phyloP scores from a whole-genome alignment of 2,888 invertebrate species.

The Archaeoteleia sp. region DNA sequence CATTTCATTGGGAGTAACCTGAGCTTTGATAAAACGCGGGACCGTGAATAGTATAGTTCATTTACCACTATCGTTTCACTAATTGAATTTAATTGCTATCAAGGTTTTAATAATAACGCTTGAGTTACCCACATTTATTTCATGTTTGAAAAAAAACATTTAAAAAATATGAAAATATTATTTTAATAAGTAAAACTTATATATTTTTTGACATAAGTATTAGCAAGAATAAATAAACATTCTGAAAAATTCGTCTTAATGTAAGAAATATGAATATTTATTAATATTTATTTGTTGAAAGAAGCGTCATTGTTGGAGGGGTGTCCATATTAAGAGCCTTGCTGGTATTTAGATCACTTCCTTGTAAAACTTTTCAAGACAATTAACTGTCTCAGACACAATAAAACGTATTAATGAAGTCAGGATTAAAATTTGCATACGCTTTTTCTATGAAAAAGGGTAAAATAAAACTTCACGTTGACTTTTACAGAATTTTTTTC shows the following conservation, averaged over 20 bases:
- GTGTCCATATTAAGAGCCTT: too few relatives aligned
- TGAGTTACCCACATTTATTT: too few relatives aligned
- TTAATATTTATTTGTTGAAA: too few relatives aligned
- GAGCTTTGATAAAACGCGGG: slow-evolving; percentile 1
- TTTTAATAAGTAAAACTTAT: too few relatives aligned
- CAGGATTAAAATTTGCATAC: slow-evolving; percentile 34
- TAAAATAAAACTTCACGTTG: slow-evolving; percentile 15
- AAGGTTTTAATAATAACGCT: slow-evolving; percentile 13
- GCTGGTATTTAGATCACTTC: too few relatives aligned
- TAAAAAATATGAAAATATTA: too few relatives aligned
- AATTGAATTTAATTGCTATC: slow-evolving; percentile 13
- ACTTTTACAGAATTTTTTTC: slow-evolving; percentile 13
- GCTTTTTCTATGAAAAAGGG: slow-evolving; percentile 17
- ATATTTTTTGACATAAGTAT: too few relatives aligned
- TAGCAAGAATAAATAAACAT: too few relatives aligned
- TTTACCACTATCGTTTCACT: slow-evolving; percentile 9
- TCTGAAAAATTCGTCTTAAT: too few relatives aligned
- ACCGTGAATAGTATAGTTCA: slow-evolving; percentile 4
- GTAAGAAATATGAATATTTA: too few relatives aligned
- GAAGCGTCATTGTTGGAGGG: too few relatives aligned
- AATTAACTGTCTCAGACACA: slow-evolving; percentile 18
- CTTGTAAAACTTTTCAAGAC: slow-evolving; percentile 2
- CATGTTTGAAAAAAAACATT: too few relatives aligned
- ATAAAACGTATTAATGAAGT: slow-evolving; percentile 29
- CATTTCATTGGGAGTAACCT: slow-evolving; percentile 6